These are phyloP conservation scores for Heteromyza rotundicornis DNA, from an alignment of 2,888 invertebrate species.

Conservation along the genomic window DNA sequence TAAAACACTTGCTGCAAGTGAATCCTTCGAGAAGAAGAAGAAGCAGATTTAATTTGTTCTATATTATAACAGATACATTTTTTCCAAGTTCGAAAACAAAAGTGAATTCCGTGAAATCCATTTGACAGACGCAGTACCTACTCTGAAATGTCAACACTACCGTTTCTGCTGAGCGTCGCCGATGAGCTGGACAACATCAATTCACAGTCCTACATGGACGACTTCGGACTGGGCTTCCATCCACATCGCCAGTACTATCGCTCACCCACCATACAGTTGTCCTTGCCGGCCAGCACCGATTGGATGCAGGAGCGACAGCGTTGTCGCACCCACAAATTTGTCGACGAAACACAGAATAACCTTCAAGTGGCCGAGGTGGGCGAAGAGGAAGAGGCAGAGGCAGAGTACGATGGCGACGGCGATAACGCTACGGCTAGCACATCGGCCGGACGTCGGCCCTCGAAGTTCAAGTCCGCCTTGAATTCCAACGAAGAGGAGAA, in stretches of 20 bases:
- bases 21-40: conserved; percentile 9
- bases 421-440: conserved; percentile 28
- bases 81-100: conserved; percentile 36
- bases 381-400: conserved; percentile 35
- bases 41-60: conserved; percentile 12
- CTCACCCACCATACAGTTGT: conserved; percentile 59
- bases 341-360: conserved; percentile 54
- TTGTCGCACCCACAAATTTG: conserved; percentile 48
- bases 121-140: not conserved
- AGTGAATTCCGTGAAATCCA: conserved; percentile 16
- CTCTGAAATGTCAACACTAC: conserved; percentile 56
- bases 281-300: conserved; percentile 58
- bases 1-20: conserved; percentile 20
- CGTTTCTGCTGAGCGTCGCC: conserved; percentile 59
- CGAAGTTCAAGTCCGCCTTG: conserved; percentile 32
- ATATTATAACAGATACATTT: not conserved
- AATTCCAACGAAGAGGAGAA: conserved; percentile 50
- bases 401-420: conserved; percentile 18
- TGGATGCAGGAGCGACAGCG: conserved; percentile 57
- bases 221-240: conserved; percentile 61
- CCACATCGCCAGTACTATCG: conserved; percentile 60
- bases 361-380: conserved; percentile 41
- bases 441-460: conserved; percentile 16
- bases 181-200: conserved; percentile 61
- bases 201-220: conserved; percentile 59